Base-by-base conservation (phyloP, 2,113 vertebrate species). In the Leptobrachium ailaonicum region DNA sequence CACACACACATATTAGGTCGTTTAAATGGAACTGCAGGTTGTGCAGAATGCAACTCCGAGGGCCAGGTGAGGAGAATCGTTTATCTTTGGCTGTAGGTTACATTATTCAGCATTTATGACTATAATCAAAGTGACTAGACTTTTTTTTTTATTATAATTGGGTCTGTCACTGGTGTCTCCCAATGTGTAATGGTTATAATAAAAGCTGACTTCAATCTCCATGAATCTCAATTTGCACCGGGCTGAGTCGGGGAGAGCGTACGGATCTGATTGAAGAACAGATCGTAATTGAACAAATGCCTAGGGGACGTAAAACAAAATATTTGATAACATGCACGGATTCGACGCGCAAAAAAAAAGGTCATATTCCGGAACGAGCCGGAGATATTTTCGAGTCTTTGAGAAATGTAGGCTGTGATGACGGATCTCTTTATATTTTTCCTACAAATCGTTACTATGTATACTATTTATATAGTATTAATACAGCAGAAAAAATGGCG, bases 331-430 rank as follows among this genome's bases (percentile, higher is more conserved):
- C 12, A 56, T 54, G 47, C 47, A 54, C 4, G n/a, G 40, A 77
- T 68, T 42, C 44, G 42, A 68, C 66, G 32, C 66, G 20, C 20
- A 32, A 32, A 66, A 53, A 53, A 20, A 76, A 66, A 70, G 75
- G 75, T 77, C 66, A 77, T 58, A 58, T 45, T 45, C 2, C 5
- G 56, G 40, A 56, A 58, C 56, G 11, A 56, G 66, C 14, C 41
- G 10, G 20, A 66, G 75, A 60, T 70, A 77, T 60, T 77, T 77
- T 77, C 44, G 53, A 50, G 66, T 60, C 14, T 42, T 41, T 44
- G 53, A 69, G 56, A 60, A 77, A 60, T 60, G 75, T 58, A 32
- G 20, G 20, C 20, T 32, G 43, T 70, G 66, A 77, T 68, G 43
- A 32, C 1, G 20, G 20, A 32, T 32, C 20, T 32, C 20, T 32